These are phyloP conservation scores for Drosophila algonquin DNA, from an alignment of 2,888 invertebrate species.

Conservation along the genomic window DNA sequence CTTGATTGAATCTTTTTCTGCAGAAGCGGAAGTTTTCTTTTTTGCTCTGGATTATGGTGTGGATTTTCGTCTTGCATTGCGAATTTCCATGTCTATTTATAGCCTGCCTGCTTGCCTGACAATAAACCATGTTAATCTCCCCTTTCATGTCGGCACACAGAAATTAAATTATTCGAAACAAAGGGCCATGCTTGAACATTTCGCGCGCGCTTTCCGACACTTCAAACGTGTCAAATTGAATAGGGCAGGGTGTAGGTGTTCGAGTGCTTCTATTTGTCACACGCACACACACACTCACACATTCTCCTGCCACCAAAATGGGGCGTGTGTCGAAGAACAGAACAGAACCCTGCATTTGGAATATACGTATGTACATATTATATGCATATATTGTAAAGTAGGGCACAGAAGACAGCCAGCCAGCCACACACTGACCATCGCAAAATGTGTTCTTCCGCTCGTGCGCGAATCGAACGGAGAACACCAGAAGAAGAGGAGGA, in stretches of 20 bases:
- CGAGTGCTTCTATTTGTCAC: conserved; percentile 46
- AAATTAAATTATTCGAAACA: conserved; percentile 41
- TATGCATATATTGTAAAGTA: background rate
- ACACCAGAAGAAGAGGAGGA: background rate
- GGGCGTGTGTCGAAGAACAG: no score
- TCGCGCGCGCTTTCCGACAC: conserved; percentile 50
- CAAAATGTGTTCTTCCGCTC: background rate
- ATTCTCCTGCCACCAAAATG: background rate
- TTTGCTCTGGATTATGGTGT: background rate
- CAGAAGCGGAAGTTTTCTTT: background rate
- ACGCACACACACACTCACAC: conserved; percentile 7
- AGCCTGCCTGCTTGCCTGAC: conserved; percentile 16
- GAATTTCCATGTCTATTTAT: conserved; percentile 37
- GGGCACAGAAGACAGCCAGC: background rate
- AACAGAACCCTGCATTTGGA: background rate
- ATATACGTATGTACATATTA: background rate
- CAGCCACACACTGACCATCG: background rate
- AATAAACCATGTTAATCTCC: conserved; percentile 39
- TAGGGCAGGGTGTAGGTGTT: conserved; percentile 29
- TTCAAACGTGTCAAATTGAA: conserved; percentile 56
- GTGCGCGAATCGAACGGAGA: background rate
- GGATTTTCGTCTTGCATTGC: background rate
- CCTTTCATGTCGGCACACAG: conserved; percentile 30
- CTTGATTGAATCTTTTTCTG: background rate
- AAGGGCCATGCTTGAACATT: conserved; percentile 27